Evolutionary conservation across 1,140 invertebrate species (phyloP).

Genomic region (Drosophila auraria): DNA sequence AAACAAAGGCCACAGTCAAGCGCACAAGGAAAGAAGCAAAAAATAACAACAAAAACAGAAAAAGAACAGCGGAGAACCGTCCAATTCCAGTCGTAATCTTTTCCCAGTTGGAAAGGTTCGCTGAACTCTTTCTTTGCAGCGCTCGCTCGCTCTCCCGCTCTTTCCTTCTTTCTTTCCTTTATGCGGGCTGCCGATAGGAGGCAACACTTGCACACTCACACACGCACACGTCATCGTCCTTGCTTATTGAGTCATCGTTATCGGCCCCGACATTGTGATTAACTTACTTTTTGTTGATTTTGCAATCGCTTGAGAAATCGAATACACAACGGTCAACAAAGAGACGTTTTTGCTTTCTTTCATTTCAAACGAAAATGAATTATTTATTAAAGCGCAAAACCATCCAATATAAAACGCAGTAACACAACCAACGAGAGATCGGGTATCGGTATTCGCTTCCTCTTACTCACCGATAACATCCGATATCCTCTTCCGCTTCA

Average conservation of each 20-base stretch:
- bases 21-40: background rate
- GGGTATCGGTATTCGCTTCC: constrained; percentile 19
- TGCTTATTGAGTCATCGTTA: constrained; percentile 39
- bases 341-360: constrained; percentile 19
- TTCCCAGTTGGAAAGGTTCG: constrained; percentile 61
- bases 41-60: constrained; percentile 3
- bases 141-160: background rate
- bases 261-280: constrained; percentile 35
- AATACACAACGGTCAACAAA: constrained; percentile 58
- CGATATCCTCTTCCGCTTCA: constrained; percentile 32
- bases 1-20: constrained; percentile 28
- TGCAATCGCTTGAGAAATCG: constrained; percentile 59
- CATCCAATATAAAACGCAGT: constrained; percentile 1
- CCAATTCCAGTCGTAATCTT: constrained; percentile 74
- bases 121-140: constrained; percentile 56
- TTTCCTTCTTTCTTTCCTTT: constrained; percentile 3
- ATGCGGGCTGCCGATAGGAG: constrained; percentile 15
- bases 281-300: constrained; percentile 33
- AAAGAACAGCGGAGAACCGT: constrained; percentile 27
- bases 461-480: constrained; percentile 18
- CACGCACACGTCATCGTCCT: constrained; percentile 27
- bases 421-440: constrained; percentile 9
- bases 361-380: constrained; percentile 42
- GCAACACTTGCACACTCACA: background rate
- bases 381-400: constrained; percentile 32